A percentile compares a stretch with the other conserved stretches of the same genome.
Evolutionary conservation across 2,888 invertebrate genomes (phyloP).

Genomic region (Lasioglossum leucozonium): DNA sequence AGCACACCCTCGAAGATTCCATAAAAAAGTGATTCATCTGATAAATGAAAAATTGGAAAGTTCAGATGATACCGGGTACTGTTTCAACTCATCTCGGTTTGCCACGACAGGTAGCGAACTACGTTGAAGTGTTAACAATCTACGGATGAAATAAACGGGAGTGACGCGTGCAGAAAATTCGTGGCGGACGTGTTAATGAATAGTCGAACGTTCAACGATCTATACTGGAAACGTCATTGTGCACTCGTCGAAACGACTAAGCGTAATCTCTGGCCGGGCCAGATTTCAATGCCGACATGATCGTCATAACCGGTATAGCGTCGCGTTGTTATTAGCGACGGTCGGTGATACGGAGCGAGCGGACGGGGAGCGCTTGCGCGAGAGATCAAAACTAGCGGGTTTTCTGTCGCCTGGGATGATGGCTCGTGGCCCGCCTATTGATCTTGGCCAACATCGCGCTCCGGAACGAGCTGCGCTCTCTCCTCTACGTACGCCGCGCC

Average conservation of each 20-base stretch:
- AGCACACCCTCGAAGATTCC: too few species aligned
- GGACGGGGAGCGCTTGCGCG: slow-evolving; percentile 75
- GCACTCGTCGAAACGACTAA: slow-evolving; percentile 1
- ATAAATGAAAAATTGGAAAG: too few species aligned
- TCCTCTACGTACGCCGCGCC: slow-evolving; percentile 50
- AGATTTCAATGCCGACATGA: slow-evolving; percentile 40
- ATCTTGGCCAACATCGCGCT: slow-evolving; percentile 81
- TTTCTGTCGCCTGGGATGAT: slow-evolving; percentile 81
- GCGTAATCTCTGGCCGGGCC: slow-evolving; percentile 34
- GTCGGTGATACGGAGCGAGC: slow-evolving; percentile 26
- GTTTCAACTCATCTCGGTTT: too few species aligned
- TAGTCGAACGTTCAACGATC: not conserved
- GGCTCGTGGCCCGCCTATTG: slow-evolving; percentile 81
- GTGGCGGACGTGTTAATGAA: not conserved
- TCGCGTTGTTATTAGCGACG: slow-evolving; percentile 58
- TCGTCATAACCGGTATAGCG: slow-evolving; percentile 50
- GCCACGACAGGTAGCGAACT: too few species aligned
- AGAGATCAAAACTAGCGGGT: slow-evolving; percentile 76
- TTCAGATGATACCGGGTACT: too few species aligned
- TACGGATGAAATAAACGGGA: too few species aligned
- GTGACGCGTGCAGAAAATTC: too few species aligned
- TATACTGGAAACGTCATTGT: not conserved
- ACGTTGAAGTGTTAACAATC: too few species aligned
- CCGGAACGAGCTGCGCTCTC: slow-evolving; percentile 69
- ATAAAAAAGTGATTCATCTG: too few species aligned